phyloP scores from a whole-genome alignment of 2,113 vertebrate species.

The Thalassoma bifasciatum region DNA sequence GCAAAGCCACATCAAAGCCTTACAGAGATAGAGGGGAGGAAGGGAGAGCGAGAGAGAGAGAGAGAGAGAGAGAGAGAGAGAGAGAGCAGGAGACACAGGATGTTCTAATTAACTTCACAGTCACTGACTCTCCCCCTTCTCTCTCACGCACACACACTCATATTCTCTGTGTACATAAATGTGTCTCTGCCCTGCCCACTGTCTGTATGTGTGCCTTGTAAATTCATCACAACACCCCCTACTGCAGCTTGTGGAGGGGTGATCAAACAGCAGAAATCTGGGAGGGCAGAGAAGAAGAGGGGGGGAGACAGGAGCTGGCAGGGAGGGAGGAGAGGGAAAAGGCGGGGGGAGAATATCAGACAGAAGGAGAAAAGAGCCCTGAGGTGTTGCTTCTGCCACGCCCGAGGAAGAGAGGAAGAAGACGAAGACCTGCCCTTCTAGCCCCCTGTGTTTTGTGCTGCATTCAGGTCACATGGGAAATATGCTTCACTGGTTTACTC shows the following conservation, averaged over 20 bases:
- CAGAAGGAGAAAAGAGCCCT: slow-evolving; percentile 44
- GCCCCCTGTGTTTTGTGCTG: slow-evolving; percentile 48
- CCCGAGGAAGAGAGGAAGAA: slow-evolving; percentile 54
- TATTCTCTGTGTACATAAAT: slow-evolving; percentile 53
- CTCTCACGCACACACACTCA: slow-evolving; percentile 41
- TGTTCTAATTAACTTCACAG: slow-evolving; percentile 26
- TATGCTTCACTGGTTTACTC: background rate
- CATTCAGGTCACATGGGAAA: slow-evolving; percentile 44
- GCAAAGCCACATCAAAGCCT: slow-evolving; percentile 86
- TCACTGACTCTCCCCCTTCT: slow-evolving; percentile 3
- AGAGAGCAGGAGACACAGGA: slow-evolving; percentile 38
- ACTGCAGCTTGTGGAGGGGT: slow-evolving; percentile 30
- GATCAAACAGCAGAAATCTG: slow-evolving; percentile 57
- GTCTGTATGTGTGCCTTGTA: slow-evolving; percentile 64
- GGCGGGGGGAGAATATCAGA: slow-evolving; percentile 46
- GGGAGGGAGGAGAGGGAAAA: slow-evolving; percentile 12
- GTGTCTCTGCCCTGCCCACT: slow-evolving; percentile 60
- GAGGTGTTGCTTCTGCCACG: slow-evolving; percentile 70
- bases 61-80: slow-evolving; percentile 42
- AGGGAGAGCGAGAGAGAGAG: slow-evolving; percentile 36
- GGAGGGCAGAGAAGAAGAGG: slow-evolving; percentile 1
- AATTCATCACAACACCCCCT: slow-evolving; percentile 67
- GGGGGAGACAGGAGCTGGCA: background rate
- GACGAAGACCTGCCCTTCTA: slow-evolving; percentile 33
- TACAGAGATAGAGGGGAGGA: slow-evolving; percentile 70